Evolutionary conservation across 2,113 vertebrate genomes (phyloP), one percentile per base, ranked within the genome.

Genomic region (Apteryx mantelli): DNA sequence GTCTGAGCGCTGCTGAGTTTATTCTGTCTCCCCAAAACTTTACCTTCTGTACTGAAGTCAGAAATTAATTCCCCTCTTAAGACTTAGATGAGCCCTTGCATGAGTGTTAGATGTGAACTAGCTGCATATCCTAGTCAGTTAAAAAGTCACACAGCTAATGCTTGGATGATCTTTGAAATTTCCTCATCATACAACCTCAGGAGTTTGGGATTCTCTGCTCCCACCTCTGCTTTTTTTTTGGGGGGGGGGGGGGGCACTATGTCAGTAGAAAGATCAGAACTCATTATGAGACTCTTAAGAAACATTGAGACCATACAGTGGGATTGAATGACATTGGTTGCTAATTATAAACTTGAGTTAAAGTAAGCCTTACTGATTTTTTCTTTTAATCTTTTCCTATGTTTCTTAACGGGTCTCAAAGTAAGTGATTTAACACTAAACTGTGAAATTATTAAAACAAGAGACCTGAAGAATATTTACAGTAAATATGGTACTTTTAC

Each of bases 371-470:
- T 25, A 68, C 25, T 24, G 21, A 70, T n/a, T 42, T 20, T 50
- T 65, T 34, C 0, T 1, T 21, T 65, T 78, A n/a, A 20, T 46
- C 22, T n/a, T 65, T 22, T 7, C 52, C 28, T n/a, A 0, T 6
- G 58, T 42, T 81, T 58, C 36, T 80, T 79, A 42, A 60, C 19
- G 32, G 30, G 10, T 60, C 30, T 60, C 32, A 60, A 19, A 34
- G 32, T 32, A 60, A 60, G 30, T 34, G 56, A 34, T 60, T 32
- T 71, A 88, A 82, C 30, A 86, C 32, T 38, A 25, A 86, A 48
- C 6, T 63, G 21, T 52, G 44, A 88, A 8, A 58, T 28, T 38
- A 81, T 28, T 50, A 30, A 73, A 85, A 82, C 6, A 79, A 52
- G 2, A 44, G 14, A 11, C 65, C 65, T 48, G 9, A 75, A 25